Base-by-base conservation (phyloP, 2,113 vertebrate genomes). In the Callipepla californica region DNA sequence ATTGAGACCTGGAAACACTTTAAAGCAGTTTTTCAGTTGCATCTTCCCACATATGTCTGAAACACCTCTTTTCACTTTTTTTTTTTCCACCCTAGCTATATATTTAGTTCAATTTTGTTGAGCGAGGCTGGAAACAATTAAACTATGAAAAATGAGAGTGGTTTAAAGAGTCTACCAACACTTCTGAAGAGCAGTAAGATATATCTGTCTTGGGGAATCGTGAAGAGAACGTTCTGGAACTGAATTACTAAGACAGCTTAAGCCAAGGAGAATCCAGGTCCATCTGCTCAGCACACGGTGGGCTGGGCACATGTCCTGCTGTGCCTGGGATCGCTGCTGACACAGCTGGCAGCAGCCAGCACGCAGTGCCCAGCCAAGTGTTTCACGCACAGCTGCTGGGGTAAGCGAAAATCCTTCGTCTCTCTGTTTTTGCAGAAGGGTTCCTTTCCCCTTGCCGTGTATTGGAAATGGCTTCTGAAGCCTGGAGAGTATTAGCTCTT, bases 101-200 rank as follows among this genome's bases (percentile, higher is more conserved):
- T 78, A 66, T 81, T 86, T 92, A 66, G 32, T 81, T 87, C 59
- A 32, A 28, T 92, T 74, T 55, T 75, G 82, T 13, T 45, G 44
- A 94, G 81, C 34, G 92, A 87, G 72, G 59, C 67, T 94, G 77
- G 81, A 92, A 94, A 76, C 42, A 61, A 78, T 77, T 87, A 73
- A 91, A 74, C 63, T 40, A 23, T 30, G 57, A 89, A 80, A 93
- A 92, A 87, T 50, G 42, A 77, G 42, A 76, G 48, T 53, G 69
- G 28, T 77, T 50, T 59, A 55, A 94, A 78, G 44, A 73, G 15
- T 26, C 58, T 58, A 38, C 30, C 58, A 5, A 0, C 67, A 45
- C 69, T 50, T 47, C 75, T 63, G 67, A 84, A 34, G 21, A 58
- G 48, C 36, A 81, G 4, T 53, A 76, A 84, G 69, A 22, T 40